Conservation (phyloP, 2,113 vertebrate species). For the Damaliscus lunatus region DNA sequence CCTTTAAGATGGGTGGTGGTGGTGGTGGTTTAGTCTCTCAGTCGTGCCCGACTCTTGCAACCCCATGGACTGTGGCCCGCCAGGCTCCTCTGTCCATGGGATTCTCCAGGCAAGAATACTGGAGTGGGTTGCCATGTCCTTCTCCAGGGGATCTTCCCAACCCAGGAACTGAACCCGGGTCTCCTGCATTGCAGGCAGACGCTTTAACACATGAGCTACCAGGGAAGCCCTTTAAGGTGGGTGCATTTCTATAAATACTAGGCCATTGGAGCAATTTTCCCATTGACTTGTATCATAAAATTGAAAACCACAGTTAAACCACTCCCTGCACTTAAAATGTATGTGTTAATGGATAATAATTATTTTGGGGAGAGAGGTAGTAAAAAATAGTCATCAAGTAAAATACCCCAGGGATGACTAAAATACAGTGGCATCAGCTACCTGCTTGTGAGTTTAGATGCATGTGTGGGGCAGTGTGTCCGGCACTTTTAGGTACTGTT, state of each 20-base stretch:
- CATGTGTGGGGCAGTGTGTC: neutral
- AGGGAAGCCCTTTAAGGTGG: neutral
- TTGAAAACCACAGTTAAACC: constrained; percentile 3
- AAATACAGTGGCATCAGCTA: neutral
- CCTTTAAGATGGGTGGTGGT: neutral
- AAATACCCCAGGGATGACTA: neutral
- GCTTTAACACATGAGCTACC: neutral
- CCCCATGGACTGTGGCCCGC: rapidly evolving
- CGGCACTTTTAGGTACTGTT: neutral
- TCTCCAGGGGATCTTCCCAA: neutral
- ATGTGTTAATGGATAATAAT: constrained; percentile 11
- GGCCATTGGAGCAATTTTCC: neutral
- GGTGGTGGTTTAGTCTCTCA: neutral
- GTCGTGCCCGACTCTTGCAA: rapidly evolving
- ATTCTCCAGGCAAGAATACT: neutral
- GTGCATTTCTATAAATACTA: neutral
- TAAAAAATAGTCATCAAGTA: neutral
- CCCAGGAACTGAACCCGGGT: rapidly evolving
- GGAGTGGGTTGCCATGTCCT: neutral
- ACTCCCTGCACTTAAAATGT: constrained; percentile 22
- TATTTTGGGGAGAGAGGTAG: neutral
- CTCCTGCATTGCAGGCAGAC: neutral
- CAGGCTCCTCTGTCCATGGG: neutral
- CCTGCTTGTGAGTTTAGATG: neutral
- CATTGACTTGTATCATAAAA: neutral